A percentile compares a stretch with the other conserved stretches of the same genome.
Conservation (phyloP, 2,113 vertebrate species). For the Colistium nudipinnis region DNA sequence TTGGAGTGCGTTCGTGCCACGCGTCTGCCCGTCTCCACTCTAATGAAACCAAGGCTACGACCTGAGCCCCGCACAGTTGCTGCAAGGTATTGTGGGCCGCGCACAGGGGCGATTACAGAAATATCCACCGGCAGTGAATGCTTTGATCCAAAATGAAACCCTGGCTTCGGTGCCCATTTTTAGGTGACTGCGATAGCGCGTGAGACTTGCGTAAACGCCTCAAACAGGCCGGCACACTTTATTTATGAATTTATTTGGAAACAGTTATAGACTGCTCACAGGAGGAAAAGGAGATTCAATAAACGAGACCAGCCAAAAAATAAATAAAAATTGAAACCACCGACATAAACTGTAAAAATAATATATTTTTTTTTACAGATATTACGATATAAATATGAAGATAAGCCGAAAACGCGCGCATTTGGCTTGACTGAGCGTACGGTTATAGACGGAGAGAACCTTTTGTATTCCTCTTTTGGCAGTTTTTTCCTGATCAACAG, state of each 20-base stretch:
- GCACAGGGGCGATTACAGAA: slow-evolving; percentile 72
- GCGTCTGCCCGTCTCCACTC: slow-evolving; percentile 69
- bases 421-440: background rate
- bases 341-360: too few species aligned
- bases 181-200: slow-evolving; percentile 38
- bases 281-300: background rate
- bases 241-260: background rate
- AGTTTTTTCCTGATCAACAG: slow-evolving; percentile 15
- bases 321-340: background rate
- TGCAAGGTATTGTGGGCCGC: slow-evolving; percentile 71
- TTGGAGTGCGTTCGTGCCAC: slow-evolving; percentile 69
- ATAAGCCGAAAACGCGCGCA: background rate
- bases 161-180: slow-evolving; percentile 56
- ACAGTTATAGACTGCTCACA: background rate
- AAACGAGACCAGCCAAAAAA: background rate
- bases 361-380: too few species aligned
- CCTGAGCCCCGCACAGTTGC: slow-evolving; percentile 74
- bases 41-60: slow-evolving; percentile 64
- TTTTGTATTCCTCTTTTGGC: background rate
- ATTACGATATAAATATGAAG: background rate
- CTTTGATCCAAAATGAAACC: slow-evolving; percentile 73
- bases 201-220: background rate
- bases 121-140: slow-evolving; percentile 71
- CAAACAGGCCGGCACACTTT: background rate
- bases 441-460: background rate